Conservation (phyloP, 2,797 vertebrate species). For the Squalus acanthias region DNA sequence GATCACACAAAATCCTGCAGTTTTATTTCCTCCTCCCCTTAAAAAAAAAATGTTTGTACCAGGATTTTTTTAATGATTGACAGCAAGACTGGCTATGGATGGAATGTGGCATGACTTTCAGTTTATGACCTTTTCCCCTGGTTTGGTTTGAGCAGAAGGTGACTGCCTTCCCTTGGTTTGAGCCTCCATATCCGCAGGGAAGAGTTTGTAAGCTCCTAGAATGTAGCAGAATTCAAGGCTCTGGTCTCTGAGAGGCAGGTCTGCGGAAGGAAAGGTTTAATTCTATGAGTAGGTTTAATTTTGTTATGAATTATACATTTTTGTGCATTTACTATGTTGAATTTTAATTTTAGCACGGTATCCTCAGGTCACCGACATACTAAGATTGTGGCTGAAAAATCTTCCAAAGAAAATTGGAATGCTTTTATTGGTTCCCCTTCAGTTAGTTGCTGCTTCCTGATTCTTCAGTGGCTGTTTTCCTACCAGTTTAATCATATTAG, state of each 20-base stretch:
- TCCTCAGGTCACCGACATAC: background rate
- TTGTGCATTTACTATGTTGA: background rate
- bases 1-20: background rate
- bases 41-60: background rate
- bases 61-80: background rate
- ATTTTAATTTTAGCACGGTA: background rate
- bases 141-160: background rate
- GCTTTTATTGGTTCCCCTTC: background rate
- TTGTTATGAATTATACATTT: background rate
- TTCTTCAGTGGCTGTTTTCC: background rate
- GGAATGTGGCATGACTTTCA: background rate
- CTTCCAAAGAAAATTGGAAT: no score
- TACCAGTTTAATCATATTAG: background rate
- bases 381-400: background rate
- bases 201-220: background rate
- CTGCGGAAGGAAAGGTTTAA: background rate
- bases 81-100: background rate
- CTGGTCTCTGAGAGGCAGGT: no score
- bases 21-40: background rate
- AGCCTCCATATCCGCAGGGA: background rate
- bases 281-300: background rate
- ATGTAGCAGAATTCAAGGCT: background rate
- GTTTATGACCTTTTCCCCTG: background rate
- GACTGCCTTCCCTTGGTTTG: background rate
- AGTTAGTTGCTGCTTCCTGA: background rate